A percentile compares a stretch with the other conserved stretches of the same genome.
Evolutionary conservation across 2,113 vertebrate genomes (phyloP).

Genomic region (Strix aluco): DNA sequence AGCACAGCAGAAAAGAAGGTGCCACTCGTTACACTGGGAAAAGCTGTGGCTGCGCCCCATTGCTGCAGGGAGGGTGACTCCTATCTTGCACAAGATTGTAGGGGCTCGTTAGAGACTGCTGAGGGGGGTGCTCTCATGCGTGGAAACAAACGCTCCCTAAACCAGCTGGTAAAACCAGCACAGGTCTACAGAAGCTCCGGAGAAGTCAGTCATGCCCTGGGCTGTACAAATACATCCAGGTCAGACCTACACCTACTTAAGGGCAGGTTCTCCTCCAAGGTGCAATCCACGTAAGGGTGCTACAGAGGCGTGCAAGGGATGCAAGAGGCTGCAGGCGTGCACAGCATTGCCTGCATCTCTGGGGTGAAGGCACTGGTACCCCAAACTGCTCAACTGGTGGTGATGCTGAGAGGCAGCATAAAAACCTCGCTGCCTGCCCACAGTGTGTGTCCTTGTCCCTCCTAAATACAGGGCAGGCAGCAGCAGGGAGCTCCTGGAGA

Average conservation of each 20-base stretch:
- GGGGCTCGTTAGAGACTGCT: background rate
- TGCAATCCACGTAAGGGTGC: background rate
- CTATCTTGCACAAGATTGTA: fast-evolving
- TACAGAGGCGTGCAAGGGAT: background rate
- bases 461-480: background rate
- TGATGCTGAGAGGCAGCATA: background rate
- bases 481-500: background rate
- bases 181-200: fast-evolving
- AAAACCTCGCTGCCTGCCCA: background rate
- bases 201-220: fast-evolving
- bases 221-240: background rate
- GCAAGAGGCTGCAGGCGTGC: background rate
- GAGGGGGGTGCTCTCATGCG: background rate
- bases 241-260: background rate
- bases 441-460: background rate
- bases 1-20: background rate
- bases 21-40: fast-evolving
- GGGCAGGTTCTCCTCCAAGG: background rate
- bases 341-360: background rate
- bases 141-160: background rate
- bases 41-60: background rate
- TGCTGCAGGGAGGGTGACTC: background rate
- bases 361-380: background rate
- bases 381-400: background rate
- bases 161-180: background rate